Evolutionary conservation across 1,140 invertebrate genomes (phyloP).

Genomic region (Asbolus verrucosus): DNA sequence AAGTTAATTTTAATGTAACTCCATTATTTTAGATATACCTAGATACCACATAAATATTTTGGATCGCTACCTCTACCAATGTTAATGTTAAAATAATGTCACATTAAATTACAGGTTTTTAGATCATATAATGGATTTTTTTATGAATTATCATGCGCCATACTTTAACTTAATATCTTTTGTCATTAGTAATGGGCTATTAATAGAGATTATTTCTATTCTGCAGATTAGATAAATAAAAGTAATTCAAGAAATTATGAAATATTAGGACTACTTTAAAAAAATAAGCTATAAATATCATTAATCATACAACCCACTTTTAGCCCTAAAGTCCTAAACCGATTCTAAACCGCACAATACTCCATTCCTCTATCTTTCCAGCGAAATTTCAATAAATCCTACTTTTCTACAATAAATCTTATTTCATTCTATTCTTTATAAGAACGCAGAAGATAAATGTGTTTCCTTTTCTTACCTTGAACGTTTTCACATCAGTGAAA

Average conservation of each 20-base stretch:
- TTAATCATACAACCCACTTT: too few relatives aligned
- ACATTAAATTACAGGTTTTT: conserved; percentile 27
- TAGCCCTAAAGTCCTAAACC: background rate
- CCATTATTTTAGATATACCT: background rate
- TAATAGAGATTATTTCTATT: conserved; percentile 11
- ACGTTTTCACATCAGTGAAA: conserved; percentile 17
- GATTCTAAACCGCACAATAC: conserved; percentile 9
- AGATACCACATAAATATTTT: background rate
- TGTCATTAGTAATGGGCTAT: conserved; percentile 29
- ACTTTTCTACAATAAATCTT: conserved; percentile 26
- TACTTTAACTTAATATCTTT: conserved; percentile 29
- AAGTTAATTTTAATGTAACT: background rate
- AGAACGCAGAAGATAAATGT: conserved; percentile 10
- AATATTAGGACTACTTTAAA: background rate
- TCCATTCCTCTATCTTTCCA: conserved; percentile 8
- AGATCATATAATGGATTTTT: conserved; percentile 29
- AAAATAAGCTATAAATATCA: background rate
- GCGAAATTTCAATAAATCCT: conserved; percentile 30
- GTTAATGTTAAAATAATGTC: conserved; percentile 35
- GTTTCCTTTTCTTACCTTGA: conserved; percentile 21
- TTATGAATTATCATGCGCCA: conserved; percentile 8
- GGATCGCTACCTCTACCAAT: conserved; percentile 5
- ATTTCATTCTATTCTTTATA: conserved; percentile 30
- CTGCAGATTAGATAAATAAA: conserved; percentile 19
- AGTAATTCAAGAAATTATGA: conserved; percentile 1